Evolutionary conservation across 2,888 invertebrate genomes (phyloP).

Genomic region (Antheraea yamamai): DNA sequence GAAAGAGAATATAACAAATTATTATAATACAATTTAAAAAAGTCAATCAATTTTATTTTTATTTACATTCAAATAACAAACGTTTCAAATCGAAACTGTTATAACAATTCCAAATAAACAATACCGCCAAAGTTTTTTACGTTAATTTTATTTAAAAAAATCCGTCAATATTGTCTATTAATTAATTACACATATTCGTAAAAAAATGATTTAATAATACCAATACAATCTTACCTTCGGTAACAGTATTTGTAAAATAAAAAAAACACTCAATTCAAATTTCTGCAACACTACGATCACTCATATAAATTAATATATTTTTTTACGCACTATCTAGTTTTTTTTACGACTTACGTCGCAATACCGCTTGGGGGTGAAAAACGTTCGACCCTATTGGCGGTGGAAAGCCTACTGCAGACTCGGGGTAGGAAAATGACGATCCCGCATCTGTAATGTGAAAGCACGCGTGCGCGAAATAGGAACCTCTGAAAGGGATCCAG

Average conservation of each 20-base stretch:
- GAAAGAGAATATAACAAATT: no score
- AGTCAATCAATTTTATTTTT: no score
- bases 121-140: neutral
- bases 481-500: conserved; percentile 48
- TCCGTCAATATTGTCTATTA: neutral
- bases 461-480: conserved; percentile 57
- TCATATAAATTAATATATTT: conserved; percentile 10
- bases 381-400: conserved; percentile 43
- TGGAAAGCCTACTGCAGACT: conserved; percentile 62
- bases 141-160: neutral
- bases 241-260: neutral
- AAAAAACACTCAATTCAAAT: neutral
- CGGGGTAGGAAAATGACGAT: conserved; percentile 51
- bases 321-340: conserved; percentile 23
- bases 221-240: neutral
- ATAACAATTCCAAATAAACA: neutral
- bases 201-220: neutral
- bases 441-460: conserved; percentile 54
- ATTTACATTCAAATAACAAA: no score
- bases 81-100: neutral
- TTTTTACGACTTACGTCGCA: conserved; percentile 25
- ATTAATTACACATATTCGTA: neutral
- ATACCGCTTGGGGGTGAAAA: conserved; percentile 26
- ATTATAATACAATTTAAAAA: no score
- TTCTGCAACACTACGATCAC: conserved; percentile 19